Conservation (phyloP, 2,113 vertebrate genomes). For the Halcyon malimbica region DNA sequence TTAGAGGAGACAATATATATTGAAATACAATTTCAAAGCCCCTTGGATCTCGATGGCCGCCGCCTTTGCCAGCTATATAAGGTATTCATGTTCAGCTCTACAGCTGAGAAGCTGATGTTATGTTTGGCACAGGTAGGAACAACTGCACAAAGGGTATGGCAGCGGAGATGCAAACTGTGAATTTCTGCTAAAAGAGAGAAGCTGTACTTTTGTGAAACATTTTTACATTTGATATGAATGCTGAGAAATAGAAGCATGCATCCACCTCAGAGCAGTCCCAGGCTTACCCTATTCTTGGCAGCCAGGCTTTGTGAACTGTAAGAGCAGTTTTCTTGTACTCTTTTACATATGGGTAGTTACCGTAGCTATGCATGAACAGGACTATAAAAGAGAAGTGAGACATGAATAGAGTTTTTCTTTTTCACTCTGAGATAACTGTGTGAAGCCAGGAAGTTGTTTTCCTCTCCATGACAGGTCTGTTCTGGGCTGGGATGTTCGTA, state of each 20-base stretch:
- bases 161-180: neutral
- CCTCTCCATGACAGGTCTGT: rapidly evolving
- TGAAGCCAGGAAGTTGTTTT: neutral
- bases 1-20: neutral
- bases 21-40: neutral
- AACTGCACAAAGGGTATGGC: neutral
- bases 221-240: neutral
- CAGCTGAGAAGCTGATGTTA: neutral
- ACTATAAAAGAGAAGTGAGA: neutral
- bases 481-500: neutral
- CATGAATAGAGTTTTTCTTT: neutral
- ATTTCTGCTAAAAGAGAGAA: neutral
- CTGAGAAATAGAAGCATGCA: neutral
- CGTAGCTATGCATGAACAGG: neutral
- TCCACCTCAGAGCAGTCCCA: neutral
- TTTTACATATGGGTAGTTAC: neutral
- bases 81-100: neutral
- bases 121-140: neutral
- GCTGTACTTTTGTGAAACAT: neutral
- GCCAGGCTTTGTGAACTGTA: neutral
- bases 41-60: neutral
- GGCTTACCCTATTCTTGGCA: neutral
- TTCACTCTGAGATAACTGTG: neutral
- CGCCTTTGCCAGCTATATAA: neutral
- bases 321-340: neutral